Conservation (phyloP, 2,888 invertebrate genomes). For the Mesoligia furuncula region DNA sequence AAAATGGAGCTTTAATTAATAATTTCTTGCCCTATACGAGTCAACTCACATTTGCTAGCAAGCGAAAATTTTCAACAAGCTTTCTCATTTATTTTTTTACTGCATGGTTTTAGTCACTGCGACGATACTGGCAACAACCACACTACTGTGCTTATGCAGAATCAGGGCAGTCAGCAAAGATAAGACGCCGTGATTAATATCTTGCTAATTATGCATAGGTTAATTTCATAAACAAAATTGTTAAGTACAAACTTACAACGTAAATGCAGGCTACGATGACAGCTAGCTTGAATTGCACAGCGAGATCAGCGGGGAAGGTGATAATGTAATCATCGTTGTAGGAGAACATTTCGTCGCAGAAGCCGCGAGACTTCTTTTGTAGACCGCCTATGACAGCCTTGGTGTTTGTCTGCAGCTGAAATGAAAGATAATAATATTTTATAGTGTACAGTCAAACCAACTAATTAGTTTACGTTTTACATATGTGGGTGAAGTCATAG, state of each 20-base stretch:
- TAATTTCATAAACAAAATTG: background rate
- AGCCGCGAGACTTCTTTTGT: conserved; percentile 65
- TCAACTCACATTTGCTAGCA: too few relatives aligned
- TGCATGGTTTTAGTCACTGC: too few relatives aligned
- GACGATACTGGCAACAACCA: background rate
- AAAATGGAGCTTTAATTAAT: too few relatives aligned
- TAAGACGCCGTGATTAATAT: background rate
- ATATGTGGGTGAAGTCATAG: too few relatives aligned
- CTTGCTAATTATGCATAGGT: background rate
- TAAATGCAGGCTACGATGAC: conserved; percentile 76
- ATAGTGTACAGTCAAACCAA: conserved; percentile 16
- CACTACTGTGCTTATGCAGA: too few relatives aligned
- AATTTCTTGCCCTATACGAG: too few relatives aligned
- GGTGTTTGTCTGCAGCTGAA: conserved; percentile 68
- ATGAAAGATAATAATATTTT: background rate
- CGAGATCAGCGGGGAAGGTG: conserved; percentile 71
- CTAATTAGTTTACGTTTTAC: too few relatives aligned
- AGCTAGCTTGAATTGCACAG: conserved; percentile 73
- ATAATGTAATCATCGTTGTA: conserved; percentile 70
- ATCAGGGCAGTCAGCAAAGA: background rate
- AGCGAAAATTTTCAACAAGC: too few relatives aligned
- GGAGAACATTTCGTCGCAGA: conserved; percentile 37
- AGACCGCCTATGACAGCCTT: conserved; percentile 72
- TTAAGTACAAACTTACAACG: conserved; percentile 54
- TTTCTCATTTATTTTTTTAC: too few relatives aligned